phyloP scores from a whole-genome alignment of 2,797 vertebrate genomes.

The Syngnathus acus region DNA sequence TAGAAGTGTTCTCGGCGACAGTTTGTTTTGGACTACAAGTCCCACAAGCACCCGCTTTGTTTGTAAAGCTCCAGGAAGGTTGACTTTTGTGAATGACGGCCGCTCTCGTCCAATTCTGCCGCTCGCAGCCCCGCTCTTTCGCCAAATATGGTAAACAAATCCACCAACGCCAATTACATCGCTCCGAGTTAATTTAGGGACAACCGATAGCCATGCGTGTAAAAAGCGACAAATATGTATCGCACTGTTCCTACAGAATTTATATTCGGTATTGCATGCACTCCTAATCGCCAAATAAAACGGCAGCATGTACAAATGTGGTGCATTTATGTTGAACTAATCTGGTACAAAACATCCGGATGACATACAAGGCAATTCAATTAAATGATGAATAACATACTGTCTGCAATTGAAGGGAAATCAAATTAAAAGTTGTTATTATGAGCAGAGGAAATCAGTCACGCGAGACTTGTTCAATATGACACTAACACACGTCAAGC shows the following conservation, averaged over 20 bases:
- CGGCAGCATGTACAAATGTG: background rate
- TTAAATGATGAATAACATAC: background rate
- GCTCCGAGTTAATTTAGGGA: constrained; percentile 48
- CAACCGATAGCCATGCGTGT: constrained; percentile 21
- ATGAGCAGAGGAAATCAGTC: background rate
- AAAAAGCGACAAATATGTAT: background rate
- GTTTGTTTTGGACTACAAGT: constrained; percentile 74
- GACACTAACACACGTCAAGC: background rate
- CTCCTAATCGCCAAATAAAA: background rate
- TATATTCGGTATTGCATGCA: background rate
- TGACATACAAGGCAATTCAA: background rate
- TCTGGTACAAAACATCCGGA: background rate
- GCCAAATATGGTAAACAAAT: constrained; percentile 94
- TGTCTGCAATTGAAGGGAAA: background rate
- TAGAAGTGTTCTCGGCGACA: background rate
- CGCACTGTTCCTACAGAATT: constrained; percentile 14
- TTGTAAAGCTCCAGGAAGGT: constrained; percentile 65
- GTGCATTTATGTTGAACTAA: background rate
- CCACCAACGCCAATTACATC: constrained; percentile 72
- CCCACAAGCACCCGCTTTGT: constrained; percentile 78
- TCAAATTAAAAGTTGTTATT: background rate
- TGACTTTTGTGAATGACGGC: constrained; percentile 74
- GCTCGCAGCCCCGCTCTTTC: constrained; percentile 70
- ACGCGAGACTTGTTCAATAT: constrained; percentile 1
- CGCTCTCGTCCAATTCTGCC: constrained; percentile 67